These are phyloP conservation scores for Zygaena filipendulae DNA, from an alignment of 2,888 invertebrate genomes.

Conservation along the genomic window DNA sequence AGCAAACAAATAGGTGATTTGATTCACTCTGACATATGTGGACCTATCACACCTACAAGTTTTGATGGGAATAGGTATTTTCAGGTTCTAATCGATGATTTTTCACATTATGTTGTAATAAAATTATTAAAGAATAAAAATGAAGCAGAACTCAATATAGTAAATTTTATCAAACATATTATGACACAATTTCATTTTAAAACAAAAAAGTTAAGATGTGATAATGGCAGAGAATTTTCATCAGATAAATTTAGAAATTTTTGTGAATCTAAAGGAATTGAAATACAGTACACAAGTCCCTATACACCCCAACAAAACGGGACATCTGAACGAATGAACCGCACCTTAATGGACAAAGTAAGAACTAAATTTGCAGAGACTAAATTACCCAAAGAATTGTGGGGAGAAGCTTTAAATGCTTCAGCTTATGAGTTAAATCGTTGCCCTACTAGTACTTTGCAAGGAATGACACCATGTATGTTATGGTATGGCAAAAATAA, in stretches of 20 bases:
- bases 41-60: too few relatives aligned
- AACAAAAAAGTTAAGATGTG: conserved; percentile 13
- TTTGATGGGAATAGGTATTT: conserved; percentile 12
- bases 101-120: conserved; percentile 13
- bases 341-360: conserved; percentile 13
- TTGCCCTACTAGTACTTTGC: too few relatives aligned
- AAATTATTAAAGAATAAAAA: conserved; percentile 14
- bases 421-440: too few relatives aligned
- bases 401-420: conserved; percentile 13
- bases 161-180: conserved; percentile 13
- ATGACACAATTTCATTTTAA: conserved; percentile 11
- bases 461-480: too few relatives aligned
- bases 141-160: conserved; percentile 15
- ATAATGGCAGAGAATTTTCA: too few relatives aligned
- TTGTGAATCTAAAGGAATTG: conserved; percentile 5
- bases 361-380: conserved; percentile 13
- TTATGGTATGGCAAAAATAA: too few relatives aligned
- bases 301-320: conserved; percentile 16
- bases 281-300: conserved; percentile 10
- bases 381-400: conserved; percentile 6
- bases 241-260: conserved; percentile 9
- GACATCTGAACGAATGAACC: conserved; percentile 14
- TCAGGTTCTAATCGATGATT: conserved; percentile 14
- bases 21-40: too few relatives aligned
- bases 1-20: too few relatives aligned